Conservation (phyloP, 2,113 vertebrate genomes). For the Stigmatopora nigra region DNA sequence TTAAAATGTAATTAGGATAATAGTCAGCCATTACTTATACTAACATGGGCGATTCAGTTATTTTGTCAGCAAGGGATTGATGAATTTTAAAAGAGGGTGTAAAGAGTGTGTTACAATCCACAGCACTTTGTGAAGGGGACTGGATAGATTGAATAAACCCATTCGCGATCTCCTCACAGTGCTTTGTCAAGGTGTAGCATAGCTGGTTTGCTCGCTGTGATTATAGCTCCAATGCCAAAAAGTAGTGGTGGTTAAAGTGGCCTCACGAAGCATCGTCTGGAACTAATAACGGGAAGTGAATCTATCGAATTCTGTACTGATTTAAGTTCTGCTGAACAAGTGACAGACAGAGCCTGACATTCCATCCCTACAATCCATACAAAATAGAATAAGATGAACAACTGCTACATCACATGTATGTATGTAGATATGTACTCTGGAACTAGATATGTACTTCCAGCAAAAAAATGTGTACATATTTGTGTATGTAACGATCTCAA, state of each 20-base stretch:
- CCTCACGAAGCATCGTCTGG: background rate
- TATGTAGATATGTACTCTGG: no score
- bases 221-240: no score
- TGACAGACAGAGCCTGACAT: background rate
- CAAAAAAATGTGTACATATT: no score
- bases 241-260: background rate
- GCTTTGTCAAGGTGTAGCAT: background rate
- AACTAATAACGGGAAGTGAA: background rate
- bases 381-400: no score
- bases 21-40: background rate
- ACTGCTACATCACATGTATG: no score
- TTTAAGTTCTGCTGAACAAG: background rate
- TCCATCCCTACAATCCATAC: background rate
- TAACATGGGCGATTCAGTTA: background rate
- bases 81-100: background rate
- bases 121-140: slow-evolving; percentile 1
- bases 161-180: background rate
- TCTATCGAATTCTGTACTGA: background rate
- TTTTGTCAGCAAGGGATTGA: background rate
- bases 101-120: background rate
- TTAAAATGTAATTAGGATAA: slow-evolving; percentile 8
- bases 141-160: background rate
- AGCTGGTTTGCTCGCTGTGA: background rate
- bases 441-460: no score
- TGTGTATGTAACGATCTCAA: no score